Base-by-base conservation (phyloP, 2,113 vertebrate genomes). In the Oreotrochilus melanogaster region DNA sequence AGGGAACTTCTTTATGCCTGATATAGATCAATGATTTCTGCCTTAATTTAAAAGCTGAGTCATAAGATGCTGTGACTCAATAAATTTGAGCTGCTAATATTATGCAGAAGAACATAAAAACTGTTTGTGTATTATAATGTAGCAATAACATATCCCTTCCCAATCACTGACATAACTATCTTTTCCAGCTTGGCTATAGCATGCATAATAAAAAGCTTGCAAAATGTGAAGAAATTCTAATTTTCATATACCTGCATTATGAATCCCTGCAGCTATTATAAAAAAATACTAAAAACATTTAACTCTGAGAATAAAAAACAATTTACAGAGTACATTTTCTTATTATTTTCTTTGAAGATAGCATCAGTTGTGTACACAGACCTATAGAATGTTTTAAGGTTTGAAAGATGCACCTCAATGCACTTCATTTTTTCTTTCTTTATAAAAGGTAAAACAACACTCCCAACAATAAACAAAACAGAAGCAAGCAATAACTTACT, bases 31-130 rank as follows among this genome's bases (percentile, higher is more conserved):
- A 42, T 84, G 91, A 88, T 86, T 69, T 50, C 81, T 94, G 58
- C 92, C 88, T 92, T 96, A 96, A 89, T 96, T 97, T 97, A 95
- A 97, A 97, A 97, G 80, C 81, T 94, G 91, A 89, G 86, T 94
- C 88, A 89, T 96, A 97, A 96, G 94, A 89, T 92, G 92, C 58
- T 94, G 89, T 93, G 91, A 95, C 86, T 97, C 87, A 84, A 96
- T 97, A 97, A 97, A 97, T 97, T 96, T 91, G 80, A 95, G 71
- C 85, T 97, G 93, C 92, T 97, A 96, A 97, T 97, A 92, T 92
- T 96, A 95, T 93, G 93, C 83, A 95, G 96, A 93, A 93, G 95
- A 97, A 94, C 96, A 97, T 98, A 97, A 98, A 98, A 96, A 53
- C 96, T 96, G 95, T 97, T 97, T 98, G 92, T 95, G 89, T 78